Evolutionary conservation across 92 coral and sea anemone genomes (phyloP), one percentile per base, ranked within the genome.

Genomic region (Phenganax marumi): DNA sequence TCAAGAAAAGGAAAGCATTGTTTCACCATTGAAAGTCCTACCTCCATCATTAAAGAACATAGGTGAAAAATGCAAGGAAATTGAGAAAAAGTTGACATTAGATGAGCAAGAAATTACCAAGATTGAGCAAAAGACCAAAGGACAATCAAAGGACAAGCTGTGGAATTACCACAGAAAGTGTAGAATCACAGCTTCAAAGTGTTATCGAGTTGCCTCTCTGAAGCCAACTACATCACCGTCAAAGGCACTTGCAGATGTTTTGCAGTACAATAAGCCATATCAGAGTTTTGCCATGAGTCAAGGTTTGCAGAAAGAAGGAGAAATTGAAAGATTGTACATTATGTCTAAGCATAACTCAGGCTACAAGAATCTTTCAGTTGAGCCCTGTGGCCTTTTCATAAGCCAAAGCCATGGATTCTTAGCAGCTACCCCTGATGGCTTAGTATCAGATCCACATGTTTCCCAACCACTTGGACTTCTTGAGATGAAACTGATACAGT

Each of bases 1-100:
- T n/a, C n/a, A n/a, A n/a, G n/a, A n/a, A n/a, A n/a, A n/a, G n/a
- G n/a, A n/a, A n/a, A n/a, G n/a, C 13, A 11, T 84, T 33, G 39
- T 84, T 10, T 77, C 88, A 68, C 88, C 82, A 19, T 91, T 43
- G 73, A 92, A 92, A 97, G 97, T 93, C 0, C 7, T 69, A 61
- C 88, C 88, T 61, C 66, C 53, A 58, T 64, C 80, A 46, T 60
- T 79, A 64, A 10, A 10, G 19, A 66, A 73, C 61, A 84, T 83
- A 78, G 71, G 56, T 60, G 70, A 69, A 18, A 60, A 70, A 46
- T 71, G 84, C 79, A 81, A 69, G 62, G 62, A 88, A 70, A 53
- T 58, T 23, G 78, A 65, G 66, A 70, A 70, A 73, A 88, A 33
- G 69, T 81, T 88, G 19, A 61, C 61, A 61, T 62, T 85, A 47